A percentile compares a stretch with the other conserved stretches of the same genome.
phyloP scores from a whole-genome alignment of 2,113 vertebrate species.

The Aplodontia rufa region DNA sequence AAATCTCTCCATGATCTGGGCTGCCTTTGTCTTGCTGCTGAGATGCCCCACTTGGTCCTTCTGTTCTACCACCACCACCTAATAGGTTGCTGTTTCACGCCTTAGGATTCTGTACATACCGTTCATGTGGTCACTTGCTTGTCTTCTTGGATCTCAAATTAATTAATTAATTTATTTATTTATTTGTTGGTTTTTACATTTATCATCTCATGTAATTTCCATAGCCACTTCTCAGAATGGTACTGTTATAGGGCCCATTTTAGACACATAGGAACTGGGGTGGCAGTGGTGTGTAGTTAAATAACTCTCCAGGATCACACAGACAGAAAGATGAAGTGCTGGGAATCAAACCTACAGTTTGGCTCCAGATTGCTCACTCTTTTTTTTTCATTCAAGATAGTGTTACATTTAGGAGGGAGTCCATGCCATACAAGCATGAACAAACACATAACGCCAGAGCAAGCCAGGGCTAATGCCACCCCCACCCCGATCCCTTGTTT shows the following conservation, averaged over 20 bases:
- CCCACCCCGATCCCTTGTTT: no score
- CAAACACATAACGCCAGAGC: no score
- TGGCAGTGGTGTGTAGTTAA: not conserved
- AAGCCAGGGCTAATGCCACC: no score
- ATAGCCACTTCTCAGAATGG: not conserved
- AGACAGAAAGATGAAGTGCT: not conserved
- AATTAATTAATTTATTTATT: no score
- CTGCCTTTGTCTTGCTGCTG: not conserved
- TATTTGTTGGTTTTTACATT: not conserved
- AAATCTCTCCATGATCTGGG: not conserved
- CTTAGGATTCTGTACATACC: accelerated
- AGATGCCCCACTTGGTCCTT: not conserved
- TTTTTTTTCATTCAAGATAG: no score
- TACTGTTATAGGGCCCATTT: not conserved
- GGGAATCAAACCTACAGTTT: not conserved
- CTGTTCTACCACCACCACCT: not conserved
- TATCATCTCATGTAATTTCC: not conserved
- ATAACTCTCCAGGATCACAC: not conserved
- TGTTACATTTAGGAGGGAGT: no score
- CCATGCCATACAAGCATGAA: no score
- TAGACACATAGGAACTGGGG: not conserved
- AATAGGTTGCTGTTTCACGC: not conserved
- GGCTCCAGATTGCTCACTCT: not conserved
- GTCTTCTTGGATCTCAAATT: not conserved
- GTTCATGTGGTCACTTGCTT: not conserved